A percentile compares a stretch with the other conserved stretches of the same genome.
phyloP scores from a whole-genome alignment of 2,888 invertebrate genomes.

The Eurytoma adleriae region DNA sequence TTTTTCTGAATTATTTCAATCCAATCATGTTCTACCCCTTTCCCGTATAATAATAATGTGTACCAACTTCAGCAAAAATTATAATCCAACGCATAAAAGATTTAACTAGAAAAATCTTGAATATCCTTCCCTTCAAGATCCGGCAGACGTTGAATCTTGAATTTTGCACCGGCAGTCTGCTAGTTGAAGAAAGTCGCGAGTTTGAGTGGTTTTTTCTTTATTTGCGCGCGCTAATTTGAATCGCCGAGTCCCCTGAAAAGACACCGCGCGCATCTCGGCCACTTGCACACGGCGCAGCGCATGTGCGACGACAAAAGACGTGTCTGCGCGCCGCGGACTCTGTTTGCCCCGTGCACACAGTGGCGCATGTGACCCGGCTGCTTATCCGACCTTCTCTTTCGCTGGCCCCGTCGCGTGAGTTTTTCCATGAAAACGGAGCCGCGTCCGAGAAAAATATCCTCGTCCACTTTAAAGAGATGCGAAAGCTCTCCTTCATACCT shows the following conservation, averaged over 20 bases:
- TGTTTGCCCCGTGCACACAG: slow-evolving; percentile 29
- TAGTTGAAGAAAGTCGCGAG: background rate
- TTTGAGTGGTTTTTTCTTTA: slow-evolving; percentile 23
- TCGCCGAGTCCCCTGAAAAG: slow-evolving; percentile 19
- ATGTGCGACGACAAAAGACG: background rate
- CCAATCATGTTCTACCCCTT: too few relatives aligned
- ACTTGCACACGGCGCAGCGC: background rate
- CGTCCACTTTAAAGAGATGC: too few relatives aligned
- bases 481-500: too few relatives aligned
- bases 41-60: too few relatives aligned
- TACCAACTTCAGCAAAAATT: too few relatives aligned
- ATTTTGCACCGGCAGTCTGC: too few relatives aligned
- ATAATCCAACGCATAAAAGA: too few relatives aligned
- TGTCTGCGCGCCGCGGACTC: background rate
- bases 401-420: background rate
- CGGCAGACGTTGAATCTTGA: too few relatives aligned
- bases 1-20: too few relatives aligned
- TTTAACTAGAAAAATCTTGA: too few relatives aligned
- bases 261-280: background rate
- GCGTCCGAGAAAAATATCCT: background rate
- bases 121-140: too few relatives aligned
- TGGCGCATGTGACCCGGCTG: background rate
- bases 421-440: background rate
- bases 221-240: slow-evolving; percentile 37
- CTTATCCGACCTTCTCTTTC: background rate